phyloP scores from a whole-genome alignment of 2,797 vertebrate species.

The Staurois parvus region DNA sequence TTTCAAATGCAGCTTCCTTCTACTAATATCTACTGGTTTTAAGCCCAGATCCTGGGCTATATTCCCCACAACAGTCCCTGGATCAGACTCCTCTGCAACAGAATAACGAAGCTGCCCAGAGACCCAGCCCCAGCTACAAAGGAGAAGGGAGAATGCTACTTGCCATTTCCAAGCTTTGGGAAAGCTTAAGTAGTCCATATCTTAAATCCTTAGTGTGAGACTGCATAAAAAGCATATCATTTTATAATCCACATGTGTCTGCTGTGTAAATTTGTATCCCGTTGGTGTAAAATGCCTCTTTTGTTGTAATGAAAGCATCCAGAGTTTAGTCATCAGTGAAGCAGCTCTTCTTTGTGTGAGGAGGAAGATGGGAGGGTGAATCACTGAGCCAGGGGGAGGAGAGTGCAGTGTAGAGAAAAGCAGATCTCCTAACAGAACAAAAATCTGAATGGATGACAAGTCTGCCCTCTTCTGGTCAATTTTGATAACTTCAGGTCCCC shows the following conservation, averaged over 20 bases:
- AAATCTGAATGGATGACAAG: slow-evolving; percentile 5
- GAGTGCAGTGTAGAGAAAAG: background rate
- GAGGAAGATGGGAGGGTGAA: slow-evolving; percentile 8
- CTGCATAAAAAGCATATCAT: slow-evolving; percentile 56
- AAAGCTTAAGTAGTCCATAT: slow-evolving; percentile 72
- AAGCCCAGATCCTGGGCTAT: slow-evolving; percentile 5
- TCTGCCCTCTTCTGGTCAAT: slow-evolving; percentile 46
- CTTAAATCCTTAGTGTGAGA: slow-evolving; percentile 63
- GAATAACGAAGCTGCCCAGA: slow-evolving; percentile 32
- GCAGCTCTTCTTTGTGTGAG: slow-evolving; percentile 20
- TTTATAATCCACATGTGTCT: slow-evolving; percentile 63
- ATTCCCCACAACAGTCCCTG: slow-evolving; percentile 22
- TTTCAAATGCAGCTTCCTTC: slow-evolving; percentile 82
- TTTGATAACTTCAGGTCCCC: slow-evolving; percentile 61
- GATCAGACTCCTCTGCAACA: slow-evolving; percentile 10
- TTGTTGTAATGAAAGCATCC: background rate
- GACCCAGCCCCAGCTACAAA: no score
- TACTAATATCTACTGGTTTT: slow-evolving; percentile 76
- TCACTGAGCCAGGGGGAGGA: slow-evolving; percentile 24
- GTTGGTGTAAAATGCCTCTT: background rate
- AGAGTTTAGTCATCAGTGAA: background rate
- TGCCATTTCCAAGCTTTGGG: slow-evolving; percentile 85
- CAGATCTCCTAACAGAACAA: background rate
- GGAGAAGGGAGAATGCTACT: slow-evolving; percentile 85
- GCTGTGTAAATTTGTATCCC: background rate